phyloP scores from a whole-genome alignment of 1,140 invertebrate genomes.

The Brachionus koreanus region DNA sequence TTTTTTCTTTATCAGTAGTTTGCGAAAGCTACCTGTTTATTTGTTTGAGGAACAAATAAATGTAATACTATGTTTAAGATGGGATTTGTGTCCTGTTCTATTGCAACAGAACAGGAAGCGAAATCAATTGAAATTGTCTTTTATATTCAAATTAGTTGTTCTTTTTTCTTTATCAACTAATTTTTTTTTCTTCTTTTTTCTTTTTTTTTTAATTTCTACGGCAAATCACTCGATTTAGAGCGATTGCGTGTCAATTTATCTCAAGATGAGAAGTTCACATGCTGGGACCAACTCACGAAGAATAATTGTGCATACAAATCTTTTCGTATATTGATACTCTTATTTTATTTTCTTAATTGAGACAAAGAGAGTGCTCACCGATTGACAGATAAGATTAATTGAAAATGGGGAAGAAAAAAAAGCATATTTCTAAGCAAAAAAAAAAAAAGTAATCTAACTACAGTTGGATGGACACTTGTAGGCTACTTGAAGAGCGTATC shows the following conservation, averaged over 20 bases:
- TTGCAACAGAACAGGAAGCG: neutral
- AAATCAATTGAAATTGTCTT: constrained; percentile 6
- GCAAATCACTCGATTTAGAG: neutral
- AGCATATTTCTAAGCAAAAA: neutral
- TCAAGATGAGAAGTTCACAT: neutral
- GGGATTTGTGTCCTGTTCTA: neutral
- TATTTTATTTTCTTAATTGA: neutral
- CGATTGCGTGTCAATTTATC: constrained; percentile 25
- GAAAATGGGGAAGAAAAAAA: no score
- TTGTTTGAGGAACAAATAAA: constrained; percentile 17
- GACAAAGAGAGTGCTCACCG: neutral
- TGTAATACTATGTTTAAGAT: constrained; percentile 32
- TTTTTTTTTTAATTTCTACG: neutral
- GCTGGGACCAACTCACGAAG: neutral
- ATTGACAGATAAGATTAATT: neutral
- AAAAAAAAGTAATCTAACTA: neutral
- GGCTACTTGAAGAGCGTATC: neutral
- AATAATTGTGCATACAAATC: neutral
- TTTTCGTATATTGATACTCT: neutral
- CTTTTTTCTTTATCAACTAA: neutral
- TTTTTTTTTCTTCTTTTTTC: neutral
- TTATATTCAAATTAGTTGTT: constrained; percentile 27
- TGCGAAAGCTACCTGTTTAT: neutral
- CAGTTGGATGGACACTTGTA: neutral
- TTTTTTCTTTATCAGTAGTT: neutral